Evolutionary conservation across 2,113 vertebrate genomes (phyloP).

Genomic region (Myrmophylax atrothorax): DNA sequence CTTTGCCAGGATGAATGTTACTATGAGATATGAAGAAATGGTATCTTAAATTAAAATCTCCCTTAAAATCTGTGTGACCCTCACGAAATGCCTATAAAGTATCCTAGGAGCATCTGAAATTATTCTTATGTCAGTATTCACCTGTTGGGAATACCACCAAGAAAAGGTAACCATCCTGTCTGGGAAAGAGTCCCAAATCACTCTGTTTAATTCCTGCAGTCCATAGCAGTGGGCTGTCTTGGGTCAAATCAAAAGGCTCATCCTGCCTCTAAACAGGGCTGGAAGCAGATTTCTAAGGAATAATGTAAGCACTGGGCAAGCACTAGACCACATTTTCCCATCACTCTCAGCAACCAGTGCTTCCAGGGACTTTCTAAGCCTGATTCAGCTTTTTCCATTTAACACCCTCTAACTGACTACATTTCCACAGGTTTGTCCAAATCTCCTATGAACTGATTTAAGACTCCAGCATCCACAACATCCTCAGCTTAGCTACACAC

Average conservation of each 20-base stretch:
- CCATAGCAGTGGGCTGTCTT: neutral
- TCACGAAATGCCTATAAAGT: neutral
- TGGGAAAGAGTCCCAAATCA: neutral
- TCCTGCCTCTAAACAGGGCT: neutral
- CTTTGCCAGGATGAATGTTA: neutral
- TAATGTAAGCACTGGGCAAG: neutral
- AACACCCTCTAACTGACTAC: neutral
- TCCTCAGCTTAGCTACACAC: neutral
- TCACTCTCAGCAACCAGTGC: neutral
- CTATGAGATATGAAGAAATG: neutral
- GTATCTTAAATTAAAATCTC: neutral
- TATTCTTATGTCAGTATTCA: neutral
- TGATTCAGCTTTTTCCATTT: neutral
- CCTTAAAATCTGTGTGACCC: neutral
- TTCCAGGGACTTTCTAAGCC: neutral
- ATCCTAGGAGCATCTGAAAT: neutral
- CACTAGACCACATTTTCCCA: neutral
- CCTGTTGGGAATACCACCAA: neutral
- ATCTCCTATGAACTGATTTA: neutral
- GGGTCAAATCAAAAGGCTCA: neutral
- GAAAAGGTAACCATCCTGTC: neutral
- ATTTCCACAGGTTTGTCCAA: neutral
- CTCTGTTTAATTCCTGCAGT: neutral
- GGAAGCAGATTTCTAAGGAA: neutral
- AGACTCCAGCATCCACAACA: neutral